Evolutionary conservation across 2,888 invertebrate species (phyloP), one percentile per base, ranked within the genome.

Genomic region (Hymenopus coronatus): DNA sequence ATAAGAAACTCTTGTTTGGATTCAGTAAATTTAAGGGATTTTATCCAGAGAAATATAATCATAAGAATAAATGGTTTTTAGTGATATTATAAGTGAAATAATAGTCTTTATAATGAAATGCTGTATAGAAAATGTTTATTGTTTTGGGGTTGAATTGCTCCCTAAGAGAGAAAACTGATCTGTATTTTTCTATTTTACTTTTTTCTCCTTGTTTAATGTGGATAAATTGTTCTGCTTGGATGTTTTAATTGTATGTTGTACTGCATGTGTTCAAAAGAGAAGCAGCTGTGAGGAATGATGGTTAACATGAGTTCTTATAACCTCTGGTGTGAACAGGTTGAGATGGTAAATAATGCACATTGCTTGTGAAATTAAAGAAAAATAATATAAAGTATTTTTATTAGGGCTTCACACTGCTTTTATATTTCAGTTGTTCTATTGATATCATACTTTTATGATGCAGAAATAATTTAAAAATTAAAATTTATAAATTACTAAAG

Each of bases 161-260:
- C 27, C 40, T 28, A n/a, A 20, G 40, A 46, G 25, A 15, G 8
- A 84, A 33, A 88, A 88, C 88, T 88, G 88, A 88, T 88, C 88
- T 88, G 88, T 88, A 54, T 15, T 40, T 88, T 15, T 88, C 12
- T 27, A 4, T 28, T 27, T 2, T 30, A 1, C 12, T 40, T 40
- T 40, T n/a, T n/a, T n/a, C n/a, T 28, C 27, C 6, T 25, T 86
- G 28, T 33, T 70, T 84, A 8, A 33, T 33, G 54, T 84, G 84
- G 12, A 33, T 33, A 30, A 33, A n/a, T 84, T 84, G 12, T 14
- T 40, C n/a, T 84, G 84, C 84, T 20, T 84, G 84, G n/a, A 30
- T 20, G 4, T 20, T n/a, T 70, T 70, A 70, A 70, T 8, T 70
- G 20, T 70, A 20, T 85, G 85, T 85, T 9, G 85, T 85, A 85